Base-by-base conservation (phyloP, 2,888 invertebrate species). In the Dendrolimus houi region DNA sequence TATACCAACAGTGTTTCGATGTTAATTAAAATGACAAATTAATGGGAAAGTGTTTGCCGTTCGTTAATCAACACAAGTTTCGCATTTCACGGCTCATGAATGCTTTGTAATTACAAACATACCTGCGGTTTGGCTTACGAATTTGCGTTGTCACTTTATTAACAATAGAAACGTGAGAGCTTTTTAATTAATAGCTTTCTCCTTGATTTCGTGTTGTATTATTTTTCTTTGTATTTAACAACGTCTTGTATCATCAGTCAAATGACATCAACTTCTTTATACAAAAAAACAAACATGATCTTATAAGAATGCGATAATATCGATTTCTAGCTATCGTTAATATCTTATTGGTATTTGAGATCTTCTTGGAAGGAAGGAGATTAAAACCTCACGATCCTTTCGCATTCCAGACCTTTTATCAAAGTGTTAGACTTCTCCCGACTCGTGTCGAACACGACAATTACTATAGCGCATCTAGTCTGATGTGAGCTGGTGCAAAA, bases 101-200 rank as follows among this genome's bases (percentile, higher is more conserved):
- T 68, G 76, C 79, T 76, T 79, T 79, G 80, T 85, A 84, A 87
- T 85, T 86, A 83, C 73, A 71, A 68, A 80, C 74, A 75, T 69
- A 72, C 70, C 70, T 71, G 68, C 68, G 69, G 64, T 59, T 54
- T 64, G 63, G 63, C 71, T 76, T 70, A 76, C 76, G 62, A 81
- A 81, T 84, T 83, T 77, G 83, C 86, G 77, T 73, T 83, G 86
- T 87, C 86, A 86, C 79, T 79, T 81, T 76, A 74, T 71, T 70
- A 70, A 74, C 72, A 72, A 77, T 75, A 81, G 76, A 77, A 81
- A 82, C 80, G 74, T 75, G 78, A 83, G 79, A 83, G 78, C 67
- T 71, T 81, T 83, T 83, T 85, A 87, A 86, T 87, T 84, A 83
- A 77, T 74, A 72, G 75, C 85, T 87, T 85, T 85, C 85, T 80